These are phyloP conservation scores for Coelogynopora nodosa DNA, from an alignment of 2,888 invertebrate species.

Conservation along the genomic window DNA sequence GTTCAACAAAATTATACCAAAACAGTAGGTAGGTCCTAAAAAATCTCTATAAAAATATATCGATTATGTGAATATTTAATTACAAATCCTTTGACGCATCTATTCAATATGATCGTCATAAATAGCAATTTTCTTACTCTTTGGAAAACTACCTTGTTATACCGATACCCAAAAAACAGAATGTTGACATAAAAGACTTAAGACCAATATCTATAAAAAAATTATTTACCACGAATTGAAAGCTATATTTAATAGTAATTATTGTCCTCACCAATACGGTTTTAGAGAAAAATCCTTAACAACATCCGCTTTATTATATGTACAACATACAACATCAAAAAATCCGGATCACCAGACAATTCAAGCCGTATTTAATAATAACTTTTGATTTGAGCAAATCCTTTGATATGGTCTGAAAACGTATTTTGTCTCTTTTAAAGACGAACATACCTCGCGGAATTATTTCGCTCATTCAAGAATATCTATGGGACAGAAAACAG, in stretches of 20 bases:
- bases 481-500: not conserved
- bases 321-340: not conserved
- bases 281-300: no score
- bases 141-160: not conserved
- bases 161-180: not conserved
- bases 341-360: not conserved
- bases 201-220: not conserved
- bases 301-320: not conserved
- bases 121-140: no score
- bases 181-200: not conserved
- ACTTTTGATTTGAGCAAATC: not conserved
- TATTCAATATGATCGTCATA: not conserved
- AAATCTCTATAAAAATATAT: not conserved
- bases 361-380: not conserved
- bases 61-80: not conserved
- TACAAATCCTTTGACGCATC: not conserved
- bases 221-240: not conserved
- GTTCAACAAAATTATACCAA: not conserved
- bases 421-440: no score
- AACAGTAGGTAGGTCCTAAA: no score
- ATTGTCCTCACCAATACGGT: no score
- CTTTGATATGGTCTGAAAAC: not conserved
- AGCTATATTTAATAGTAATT: no score
- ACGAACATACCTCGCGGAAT: not conserved
- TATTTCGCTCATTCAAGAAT: not conserved